These are phyloP conservation scores for Nerophis lumbriciformis DNA, from an alignment of 2,113 vertebrate species.

Conservation along the genomic window DNA sequence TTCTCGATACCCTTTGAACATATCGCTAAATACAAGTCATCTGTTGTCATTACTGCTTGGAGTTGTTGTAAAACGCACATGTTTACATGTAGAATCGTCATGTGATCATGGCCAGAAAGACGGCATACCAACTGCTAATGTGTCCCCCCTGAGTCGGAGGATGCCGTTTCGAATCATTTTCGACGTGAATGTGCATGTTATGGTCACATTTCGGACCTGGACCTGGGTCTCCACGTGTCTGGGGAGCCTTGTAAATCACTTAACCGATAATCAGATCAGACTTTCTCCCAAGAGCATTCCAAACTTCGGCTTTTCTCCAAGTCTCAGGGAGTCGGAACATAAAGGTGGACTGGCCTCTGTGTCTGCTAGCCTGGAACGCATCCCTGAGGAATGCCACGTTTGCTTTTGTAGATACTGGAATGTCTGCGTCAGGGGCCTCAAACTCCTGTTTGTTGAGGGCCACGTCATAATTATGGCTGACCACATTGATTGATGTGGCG, in stretches of 20 bases:
- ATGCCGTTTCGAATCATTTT: slow-evolving; percentile 29
- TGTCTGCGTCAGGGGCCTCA: too few species aligned
- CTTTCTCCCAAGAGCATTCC: not conserved
- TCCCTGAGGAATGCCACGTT: not conserved
- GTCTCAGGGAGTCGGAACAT: not conserved
- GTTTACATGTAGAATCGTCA: too few species aligned
- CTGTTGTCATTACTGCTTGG: too few species aligned
- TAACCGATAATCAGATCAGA: slow-evolving; percentile 9
- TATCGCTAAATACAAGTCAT: too few species aligned
- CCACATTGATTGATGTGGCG: too few species aligned
- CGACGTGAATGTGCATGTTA: not conserved
- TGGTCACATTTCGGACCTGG: slow-evolving; percentile 13
- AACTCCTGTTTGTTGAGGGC: too few species aligned
- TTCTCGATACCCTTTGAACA: too few species aligned
- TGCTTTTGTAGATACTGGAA: not conserved
- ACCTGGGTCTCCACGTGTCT: slow-evolving; percentile 10
- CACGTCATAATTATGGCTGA: too few species aligned
- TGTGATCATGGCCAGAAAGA: slow-evolving; percentile 18
- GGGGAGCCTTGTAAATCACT: slow-evolving; percentile 14
- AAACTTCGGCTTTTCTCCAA: not conserved
- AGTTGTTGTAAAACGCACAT: too few species aligned
- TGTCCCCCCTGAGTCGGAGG: slow-evolving; percentile 14
- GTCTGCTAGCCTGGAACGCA: not conserved
- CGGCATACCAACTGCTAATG: slow-evolving; percentile 48
- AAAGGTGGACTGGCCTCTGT: not conserved